Evolutionary conservation across 2,113 vertebrate species (phyloP), one percentile per base, ranked within the genome.

Genomic region (Anhinga anhinga): DNA sequence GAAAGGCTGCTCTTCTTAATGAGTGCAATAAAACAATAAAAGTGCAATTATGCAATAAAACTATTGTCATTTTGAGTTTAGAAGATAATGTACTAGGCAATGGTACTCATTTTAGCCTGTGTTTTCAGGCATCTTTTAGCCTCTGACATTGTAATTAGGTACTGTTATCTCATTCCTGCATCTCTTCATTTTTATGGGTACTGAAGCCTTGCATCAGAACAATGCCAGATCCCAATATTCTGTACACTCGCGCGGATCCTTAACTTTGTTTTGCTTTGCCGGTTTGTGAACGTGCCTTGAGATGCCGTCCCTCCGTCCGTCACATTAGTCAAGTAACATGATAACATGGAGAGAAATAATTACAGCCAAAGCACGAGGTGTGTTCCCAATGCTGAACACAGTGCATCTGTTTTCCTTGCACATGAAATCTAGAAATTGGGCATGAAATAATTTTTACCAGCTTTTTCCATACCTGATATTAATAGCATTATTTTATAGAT

Each of bases 21-120:
- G 86, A 89, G 56, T 8, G 10, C 47, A 79, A 74, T 76, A 83
- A 92, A 79, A 11, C 86, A 59, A 59, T 92, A 70, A 74, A 86
- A 94, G n/a, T 12, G 71, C 92, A 92, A 86, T 95, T 92, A 73
- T 19, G 69, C 86, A 70, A 59, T 65, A 90, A 86, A 94, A 59
- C n/a, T 61, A 32, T 50, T 79, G 77, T 50, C 77, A 10, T 96
- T 86, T 50, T 8, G 66, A 38, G 72, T 34, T 59, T 74, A 32
- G 82, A 58, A 83, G 81, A 71, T 74, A 82, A 83, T 80, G 86
- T 58, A 59, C 55, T 40, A 42, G 50, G 77, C 59, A 56, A 22
- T 7, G 49, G 58, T 9, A 22, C 56, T 70, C 27, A 9, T 61
- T 79, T 59, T 8, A 82, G 76, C 36, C 42, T 6, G 34, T 59